Evolutionary conservation across 2,888 invertebrate genomes (phyloP).

Genomic region (Drymonia ruficornis): DNA sequence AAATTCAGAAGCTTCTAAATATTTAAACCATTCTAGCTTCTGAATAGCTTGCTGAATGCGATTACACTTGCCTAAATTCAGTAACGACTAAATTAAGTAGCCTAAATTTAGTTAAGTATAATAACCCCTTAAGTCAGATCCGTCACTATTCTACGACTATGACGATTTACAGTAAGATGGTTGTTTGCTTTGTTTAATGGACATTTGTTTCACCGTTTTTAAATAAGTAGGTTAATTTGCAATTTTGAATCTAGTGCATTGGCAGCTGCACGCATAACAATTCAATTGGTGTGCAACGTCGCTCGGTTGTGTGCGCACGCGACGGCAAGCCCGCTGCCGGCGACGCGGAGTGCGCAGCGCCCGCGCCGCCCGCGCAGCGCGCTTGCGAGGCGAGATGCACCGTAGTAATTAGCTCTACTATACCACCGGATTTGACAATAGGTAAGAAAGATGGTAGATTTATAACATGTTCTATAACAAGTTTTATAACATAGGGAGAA

Average conservation of each 20-base stretch:
- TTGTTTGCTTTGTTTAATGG: too few relatives aligned
- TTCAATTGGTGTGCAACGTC: slow-evolving; percentile 66
- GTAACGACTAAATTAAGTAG: too few relatives aligned
- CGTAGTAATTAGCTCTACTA: slow-evolving; percentile 19
- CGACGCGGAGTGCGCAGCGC: slow-evolving; percentile 61
- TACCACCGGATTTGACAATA: slow-evolving; percentile 50
- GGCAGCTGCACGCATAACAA: slow-evolving; percentile 63
- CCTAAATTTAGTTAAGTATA: too few relatives aligned
- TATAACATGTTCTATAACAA: too few relatives aligned
- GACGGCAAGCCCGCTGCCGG: slow-evolving; percentile 46
- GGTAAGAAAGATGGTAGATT: slow-evolving; percentile 43
- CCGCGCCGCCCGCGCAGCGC: slow-evolving; percentile 61
- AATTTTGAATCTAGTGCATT: slow-evolving; percentile 54
- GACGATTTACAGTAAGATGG: too few relatives aligned
- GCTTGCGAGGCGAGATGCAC: slow-evolving; percentile 52
- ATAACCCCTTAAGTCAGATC: too few relatives aligned
- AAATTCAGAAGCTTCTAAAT: too few relatives aligned
- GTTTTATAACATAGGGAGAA: too few relatives aligned
- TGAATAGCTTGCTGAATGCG: too few relatives aligned
- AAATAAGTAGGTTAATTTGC: not conserved
- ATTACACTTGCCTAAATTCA: too few relatives aligned
- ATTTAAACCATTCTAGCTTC: too few relatives aligned
- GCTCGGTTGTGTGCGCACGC: slow-evolving; percentile 80
- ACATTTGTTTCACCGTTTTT: not conserved
- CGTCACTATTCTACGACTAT: too few relatives aligned